Percentiles rank a stretch among this genome's conserved stretches.
These are phyloP conservation scores for Ctenosaura bakeri DNA, from an alignment of 2,797 vertebrate species.

Conservation along the genomic window DNA sequence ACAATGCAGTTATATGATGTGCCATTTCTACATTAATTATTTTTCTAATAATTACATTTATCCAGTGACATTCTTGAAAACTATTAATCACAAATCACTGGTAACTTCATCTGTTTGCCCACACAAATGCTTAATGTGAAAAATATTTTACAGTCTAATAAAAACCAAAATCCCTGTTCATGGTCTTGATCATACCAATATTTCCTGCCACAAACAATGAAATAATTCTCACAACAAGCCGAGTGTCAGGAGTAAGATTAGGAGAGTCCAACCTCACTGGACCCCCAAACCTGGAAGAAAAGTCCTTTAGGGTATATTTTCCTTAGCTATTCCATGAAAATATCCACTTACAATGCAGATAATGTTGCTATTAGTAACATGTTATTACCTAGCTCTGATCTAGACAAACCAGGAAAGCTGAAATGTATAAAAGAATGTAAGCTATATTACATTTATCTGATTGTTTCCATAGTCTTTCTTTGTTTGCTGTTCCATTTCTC, in stretches of 20 bases:
- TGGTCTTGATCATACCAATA: background rate
- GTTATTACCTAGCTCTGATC: background rate
- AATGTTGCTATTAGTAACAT: background rate
- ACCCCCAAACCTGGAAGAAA: background rate
- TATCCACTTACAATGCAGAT: too few species aligned
- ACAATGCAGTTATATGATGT: background rate
- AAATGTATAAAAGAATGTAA: background rate
- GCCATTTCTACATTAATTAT: background rate
- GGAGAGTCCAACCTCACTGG: too few species aligned
- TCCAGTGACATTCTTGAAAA: conserved; percentile 22
- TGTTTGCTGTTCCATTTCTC: background rate
- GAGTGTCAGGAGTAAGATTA: background rate
- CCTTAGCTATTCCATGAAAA: background rate
- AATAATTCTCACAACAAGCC: background rate
- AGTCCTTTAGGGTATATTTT: background rate
- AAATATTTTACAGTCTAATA: background rate
- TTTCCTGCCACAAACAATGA: background rate
- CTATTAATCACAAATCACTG: background rate
- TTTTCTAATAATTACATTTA: background rate
- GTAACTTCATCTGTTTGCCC: background rate
- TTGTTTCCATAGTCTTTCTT: background rate
- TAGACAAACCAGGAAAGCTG: background rate
- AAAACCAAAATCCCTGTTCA: background rate
- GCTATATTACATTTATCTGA: background rate
- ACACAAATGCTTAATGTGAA: conserved; percentile 2